phyloP scores from a whole-genome alignment of 2,797 vertebrate genomes.

The Ptychadena robeensis region DNA sequence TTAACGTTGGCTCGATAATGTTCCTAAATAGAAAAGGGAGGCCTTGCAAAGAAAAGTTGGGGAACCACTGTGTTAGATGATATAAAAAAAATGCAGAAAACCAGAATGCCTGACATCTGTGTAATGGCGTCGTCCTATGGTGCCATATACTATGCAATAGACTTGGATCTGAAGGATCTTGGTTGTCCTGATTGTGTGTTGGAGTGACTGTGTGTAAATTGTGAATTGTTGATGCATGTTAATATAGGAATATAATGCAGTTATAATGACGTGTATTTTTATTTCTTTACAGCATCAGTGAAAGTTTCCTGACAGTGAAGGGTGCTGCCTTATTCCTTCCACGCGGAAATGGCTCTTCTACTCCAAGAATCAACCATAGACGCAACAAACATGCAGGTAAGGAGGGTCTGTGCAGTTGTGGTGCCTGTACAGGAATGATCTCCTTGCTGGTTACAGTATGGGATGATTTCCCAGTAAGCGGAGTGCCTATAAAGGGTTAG shows the following conservation, averaged over 20 bases:
- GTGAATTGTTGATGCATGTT: no score
- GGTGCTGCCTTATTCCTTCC: conserved; percentile 96
- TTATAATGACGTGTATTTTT: not conserved
- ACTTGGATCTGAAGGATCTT: no score
- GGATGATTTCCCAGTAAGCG: not conserved
- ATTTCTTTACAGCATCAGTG: conserved; percentile 86
- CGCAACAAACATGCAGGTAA: conserved; percentile 95
- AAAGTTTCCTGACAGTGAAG: conserved; percentile 98
- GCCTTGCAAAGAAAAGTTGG: no score
- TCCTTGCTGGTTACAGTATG: not conserved
- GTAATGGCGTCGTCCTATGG: no score
- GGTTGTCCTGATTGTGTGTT: no score
- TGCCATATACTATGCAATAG: no score
- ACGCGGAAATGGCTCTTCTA: conserved; percentile 87
- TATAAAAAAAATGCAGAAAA: no score
- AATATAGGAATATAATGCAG: not conserved
- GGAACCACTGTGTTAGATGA: no score
- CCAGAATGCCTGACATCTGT: no score
- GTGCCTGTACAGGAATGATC: not conserved
- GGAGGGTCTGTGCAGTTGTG: not conserved
- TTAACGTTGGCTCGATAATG: no score
- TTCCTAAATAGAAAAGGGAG: no score
- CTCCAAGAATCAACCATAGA: conserved; percentile 86
- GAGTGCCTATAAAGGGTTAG: not conserved
- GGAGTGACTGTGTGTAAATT: no score